Conservation (phyloP, 2,113 vertebrate genomes). For the Malurus melanocephalus region DNA sequence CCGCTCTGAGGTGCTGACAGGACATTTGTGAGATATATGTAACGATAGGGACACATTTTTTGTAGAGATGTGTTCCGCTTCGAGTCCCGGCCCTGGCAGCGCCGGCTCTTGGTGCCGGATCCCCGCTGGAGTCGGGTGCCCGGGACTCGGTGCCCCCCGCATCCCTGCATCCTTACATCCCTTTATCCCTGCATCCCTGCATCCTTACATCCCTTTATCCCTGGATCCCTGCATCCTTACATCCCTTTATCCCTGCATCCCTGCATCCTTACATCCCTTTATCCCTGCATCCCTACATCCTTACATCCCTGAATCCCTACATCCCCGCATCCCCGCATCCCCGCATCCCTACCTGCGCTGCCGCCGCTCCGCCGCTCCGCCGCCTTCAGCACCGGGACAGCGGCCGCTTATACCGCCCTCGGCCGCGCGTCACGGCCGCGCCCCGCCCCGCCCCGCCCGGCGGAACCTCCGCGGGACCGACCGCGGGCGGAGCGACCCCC, state of each 20-base stretch:
- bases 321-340: rapidly evolving
- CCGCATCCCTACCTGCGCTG: constrained; percentile 42
- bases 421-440: constrained; percentile 38
- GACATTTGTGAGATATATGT: rapidly evolving
- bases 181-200: not conserved
- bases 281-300: not conserved
- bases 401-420: constrained; percentile 73
- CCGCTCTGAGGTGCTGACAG: not conserved
- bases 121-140: not conserved
- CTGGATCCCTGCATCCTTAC: rapidly evolving
- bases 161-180: no score
- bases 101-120: not conserved
- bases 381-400: constrained; percentile 81
- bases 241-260: not conserved
- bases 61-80: rapidly evolving
- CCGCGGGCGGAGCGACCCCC: not conserved
- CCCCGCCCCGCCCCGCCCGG: not conserved
- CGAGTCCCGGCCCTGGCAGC: not conserved
- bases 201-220: no score
- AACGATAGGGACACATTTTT: rapidly evolving
- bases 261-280: not conserved
- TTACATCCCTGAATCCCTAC: no score
- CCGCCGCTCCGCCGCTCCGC: constrained; percentile 41
- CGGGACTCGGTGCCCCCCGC: not conserved
- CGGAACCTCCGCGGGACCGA: not conserved